phyloP scores from a whole-genome alignment of 2,113 vertebrate species.

The Calyptomena viridis region DNA sequence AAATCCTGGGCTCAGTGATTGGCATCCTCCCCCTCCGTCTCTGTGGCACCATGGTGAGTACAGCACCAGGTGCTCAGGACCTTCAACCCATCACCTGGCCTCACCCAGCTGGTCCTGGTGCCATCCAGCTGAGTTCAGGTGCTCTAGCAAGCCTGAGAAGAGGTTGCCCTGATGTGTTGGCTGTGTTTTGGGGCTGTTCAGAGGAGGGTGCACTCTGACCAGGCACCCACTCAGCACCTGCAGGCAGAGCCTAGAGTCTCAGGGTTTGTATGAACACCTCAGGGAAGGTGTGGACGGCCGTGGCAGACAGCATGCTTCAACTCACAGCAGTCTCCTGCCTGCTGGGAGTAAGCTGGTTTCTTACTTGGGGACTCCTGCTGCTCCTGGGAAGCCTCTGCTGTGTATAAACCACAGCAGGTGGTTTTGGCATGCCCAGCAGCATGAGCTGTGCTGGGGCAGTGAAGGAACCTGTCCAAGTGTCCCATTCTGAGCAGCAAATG shows the following conservation, averaged over 20 bases:
- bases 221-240: not conserved
- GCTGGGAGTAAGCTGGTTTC: not conserved
- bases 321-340: not conserved
- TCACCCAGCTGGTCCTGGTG: not conserved
- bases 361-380: not conserved
- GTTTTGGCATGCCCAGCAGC: not conserved
- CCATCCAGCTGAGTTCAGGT: not conserved
- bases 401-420: not conserved
- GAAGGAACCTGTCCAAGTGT: not conserved
- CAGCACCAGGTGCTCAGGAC: not conserved
- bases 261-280: not conserved
- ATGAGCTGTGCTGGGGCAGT: not conserved
- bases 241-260: not conserved
- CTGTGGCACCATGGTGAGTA: not conserved
- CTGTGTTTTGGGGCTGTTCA: not conserved
- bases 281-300: not conserved
- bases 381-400: not conserved
- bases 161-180: not conserved
- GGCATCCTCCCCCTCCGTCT: not conserved
- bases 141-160: not conserved
- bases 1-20: not conserved
- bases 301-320: not conserved
- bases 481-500: not conserved
- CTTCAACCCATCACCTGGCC: not conserved
- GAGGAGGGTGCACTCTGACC: fast-evolving